A percentile compares a stretch with the other conserved stretches of the same genome.
These are phyloP conservation scores for Thereva unica DNA, from an alignment of 2,888 invertebrate genomes.

Conservation along the genomic window DNA sequence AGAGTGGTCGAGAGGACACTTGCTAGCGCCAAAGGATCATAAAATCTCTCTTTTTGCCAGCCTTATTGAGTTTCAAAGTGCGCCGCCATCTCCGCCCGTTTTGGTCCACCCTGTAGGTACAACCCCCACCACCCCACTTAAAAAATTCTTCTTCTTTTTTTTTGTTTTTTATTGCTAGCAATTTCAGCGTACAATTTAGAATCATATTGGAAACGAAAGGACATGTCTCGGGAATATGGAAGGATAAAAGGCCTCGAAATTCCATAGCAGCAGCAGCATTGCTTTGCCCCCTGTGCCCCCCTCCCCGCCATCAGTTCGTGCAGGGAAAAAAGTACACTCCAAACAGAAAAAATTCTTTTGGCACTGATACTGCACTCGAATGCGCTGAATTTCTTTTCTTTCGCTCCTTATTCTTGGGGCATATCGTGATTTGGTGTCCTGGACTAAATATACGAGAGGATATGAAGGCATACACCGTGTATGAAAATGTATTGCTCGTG, in stretches of 20 bases:
- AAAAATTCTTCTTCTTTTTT: too few species aligned
- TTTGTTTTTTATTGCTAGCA: conserved; percentile 12
- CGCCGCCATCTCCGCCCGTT: neutral
- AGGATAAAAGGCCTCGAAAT: conserved; percentile 4
- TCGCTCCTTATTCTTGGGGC: neutral
- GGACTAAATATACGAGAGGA: too few species aligned
- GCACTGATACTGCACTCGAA: conserved; percentile 32
- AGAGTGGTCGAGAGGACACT: neutral
- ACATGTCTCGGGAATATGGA: conserved; percentile 10
- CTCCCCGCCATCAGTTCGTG: too few species aligned
- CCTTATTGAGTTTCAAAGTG: conserved; percentile 11
- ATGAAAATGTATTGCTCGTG: too few species aligned
- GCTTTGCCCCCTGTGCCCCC: too few species aligned
- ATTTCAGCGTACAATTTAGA: conserved; percentile 24
- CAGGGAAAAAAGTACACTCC: too few species aligned
- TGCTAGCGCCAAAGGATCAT: neutral
- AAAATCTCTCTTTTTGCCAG: neutral
- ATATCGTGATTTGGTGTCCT: conserved; percentile 17
- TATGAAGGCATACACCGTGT: too few species aligned
- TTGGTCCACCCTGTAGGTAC: too few species aligned
- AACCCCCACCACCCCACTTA: too few species aligned
- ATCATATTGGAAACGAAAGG: conserved; percentile 28
- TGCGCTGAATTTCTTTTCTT: conserved; percentile 5
- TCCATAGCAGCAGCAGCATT: neutral
- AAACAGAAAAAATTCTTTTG: conserved; percentile 5